Evolutionary conservation across 2,797 vertebrate species (phyloP).

Genomic region (Chrosomus eos): DNA sequence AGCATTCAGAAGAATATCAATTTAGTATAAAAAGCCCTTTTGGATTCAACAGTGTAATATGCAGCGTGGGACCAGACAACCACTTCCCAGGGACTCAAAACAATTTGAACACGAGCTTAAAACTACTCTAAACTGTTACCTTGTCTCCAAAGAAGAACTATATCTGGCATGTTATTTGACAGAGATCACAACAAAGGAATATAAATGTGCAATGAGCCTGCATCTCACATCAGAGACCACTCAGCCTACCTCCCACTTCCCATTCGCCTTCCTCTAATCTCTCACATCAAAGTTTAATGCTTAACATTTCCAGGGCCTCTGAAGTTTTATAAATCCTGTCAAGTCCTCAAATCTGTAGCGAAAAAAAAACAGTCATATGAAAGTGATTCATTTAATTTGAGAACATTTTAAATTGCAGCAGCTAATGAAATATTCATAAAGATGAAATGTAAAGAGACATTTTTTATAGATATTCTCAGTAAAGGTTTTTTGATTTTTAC

Average conservation of each 20-base stretch:
- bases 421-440: background rate
- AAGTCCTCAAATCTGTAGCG: constrained; percentile 52
- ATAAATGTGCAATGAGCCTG: constrained; percentile 67
- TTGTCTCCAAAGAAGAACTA: constrained; percentile 32
- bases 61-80: background rate
- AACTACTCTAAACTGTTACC: constrained; percentile 24
- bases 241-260: constrained; percentile 55
- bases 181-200: constrained; percentile 71
- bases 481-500: background rate
- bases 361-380: constrained; percentile 42
- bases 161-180: constrained; percentile 61
- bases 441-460: background rate
- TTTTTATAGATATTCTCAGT: background rate
- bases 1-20: background rate
- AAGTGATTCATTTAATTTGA: constrained; percentile 58
- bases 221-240: constrained; percentile 70
- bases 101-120: constrained; percentile 2
- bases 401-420: constrained; percentile 4
- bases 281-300: constrained; percentile 73
- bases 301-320: constrained; percentile 63
- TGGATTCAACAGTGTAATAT: background rate
- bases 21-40: background rate
- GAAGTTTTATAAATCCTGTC: constrained; percentile 65
- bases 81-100: constrained; percentile 3
- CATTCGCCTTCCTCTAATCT: constrained; percentile 68